Percentiles rank a stretch among this genome's conserved stretches.
Evolutionary conservation across 2,113 vertebrate species (phyloP).

Genomic region (Neomonachus schauinslandi): DNA sequence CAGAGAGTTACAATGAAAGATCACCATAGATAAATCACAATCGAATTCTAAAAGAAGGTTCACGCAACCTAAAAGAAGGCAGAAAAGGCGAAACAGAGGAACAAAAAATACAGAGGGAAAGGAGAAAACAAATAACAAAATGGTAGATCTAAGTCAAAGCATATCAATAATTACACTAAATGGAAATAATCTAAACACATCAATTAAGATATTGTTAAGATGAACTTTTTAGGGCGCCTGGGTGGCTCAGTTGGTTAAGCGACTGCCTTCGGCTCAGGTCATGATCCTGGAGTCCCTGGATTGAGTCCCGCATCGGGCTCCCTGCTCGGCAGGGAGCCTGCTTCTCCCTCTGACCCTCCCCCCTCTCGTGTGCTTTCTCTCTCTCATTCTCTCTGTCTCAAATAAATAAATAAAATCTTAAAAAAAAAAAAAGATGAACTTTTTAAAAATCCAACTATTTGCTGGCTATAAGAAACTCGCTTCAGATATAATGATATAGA

Average conservation of each 20-base stretch:
- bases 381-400: no score
- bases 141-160: not conserved
- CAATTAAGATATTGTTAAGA: not conserved
- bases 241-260: no score
- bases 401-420: no score
- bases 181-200: not conserved
- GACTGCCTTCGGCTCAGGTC: no score
- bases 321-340: no score
- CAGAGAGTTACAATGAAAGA: not conserved
- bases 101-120: not conserved
- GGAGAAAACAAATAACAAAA: not conserved
- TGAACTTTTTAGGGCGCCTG: not conserved
- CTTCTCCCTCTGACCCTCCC: no score
- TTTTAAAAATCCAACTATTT: not conserved
- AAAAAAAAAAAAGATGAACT: not conserved
- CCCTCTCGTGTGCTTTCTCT: no score
- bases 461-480: not conserved
- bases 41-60: not conserved
- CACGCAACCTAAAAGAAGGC: not conserved
- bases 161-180: not conserved
- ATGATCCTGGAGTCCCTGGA: no score
- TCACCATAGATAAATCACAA: not conserved
- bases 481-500: not conserved
- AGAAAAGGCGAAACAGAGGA: not conserved
- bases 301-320: no score